Conservation (phyloP, 2,113 vertebrate genomes). For the Petroica traversi region DNA sequence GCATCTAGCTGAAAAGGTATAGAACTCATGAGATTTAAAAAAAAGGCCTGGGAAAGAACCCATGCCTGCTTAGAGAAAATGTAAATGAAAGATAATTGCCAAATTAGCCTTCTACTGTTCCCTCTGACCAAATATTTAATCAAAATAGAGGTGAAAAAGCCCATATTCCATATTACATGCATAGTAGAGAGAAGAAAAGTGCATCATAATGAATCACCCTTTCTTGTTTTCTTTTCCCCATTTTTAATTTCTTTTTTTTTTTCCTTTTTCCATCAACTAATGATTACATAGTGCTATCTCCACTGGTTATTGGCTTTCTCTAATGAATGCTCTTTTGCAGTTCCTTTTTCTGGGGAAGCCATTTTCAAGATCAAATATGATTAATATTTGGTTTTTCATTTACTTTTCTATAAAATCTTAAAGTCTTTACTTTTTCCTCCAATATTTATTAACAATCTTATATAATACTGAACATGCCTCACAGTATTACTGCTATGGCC, state of each 20-base stretch:
- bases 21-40: not conserved
- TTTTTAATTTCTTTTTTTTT: no score
- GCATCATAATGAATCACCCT: not conserved
- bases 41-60: not conserved
- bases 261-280: not conserved
- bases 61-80: not conserved
- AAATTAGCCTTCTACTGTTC: fast-evolving
- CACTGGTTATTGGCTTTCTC: not conserved
- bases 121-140: not conserved
- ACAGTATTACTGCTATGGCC: not conserved
- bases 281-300: not conserved
- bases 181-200: fast-evolving
- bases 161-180: not conserved
- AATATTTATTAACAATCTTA: not conserved
- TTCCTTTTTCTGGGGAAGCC: not conserved
- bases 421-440: not conserved
- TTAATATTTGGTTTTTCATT: not conserved
- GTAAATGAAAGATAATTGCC: not conserved
- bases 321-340: not conserved
- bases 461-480: fast-evolving
- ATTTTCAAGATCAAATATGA: not conserved
- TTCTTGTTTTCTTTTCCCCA: fast-evolving
- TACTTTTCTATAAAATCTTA: not conserved
- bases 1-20: not conserved
- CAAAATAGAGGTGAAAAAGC: not conserved